phyloP scores from a whole-genome alignment of 2,113 vertebrate species.

The Phasianus colchicus region DNA sequence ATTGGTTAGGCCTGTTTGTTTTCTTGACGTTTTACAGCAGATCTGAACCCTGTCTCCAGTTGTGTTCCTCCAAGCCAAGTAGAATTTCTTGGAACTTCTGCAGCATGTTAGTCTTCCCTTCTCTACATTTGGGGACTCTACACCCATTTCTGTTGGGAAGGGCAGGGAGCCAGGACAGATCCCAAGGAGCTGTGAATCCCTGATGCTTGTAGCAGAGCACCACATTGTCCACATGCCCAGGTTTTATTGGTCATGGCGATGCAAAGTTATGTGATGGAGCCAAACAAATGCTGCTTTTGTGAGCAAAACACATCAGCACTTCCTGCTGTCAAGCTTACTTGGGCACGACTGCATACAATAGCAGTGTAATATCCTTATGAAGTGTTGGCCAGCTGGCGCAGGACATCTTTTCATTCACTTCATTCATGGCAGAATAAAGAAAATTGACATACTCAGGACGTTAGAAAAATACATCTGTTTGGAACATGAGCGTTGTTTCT shows the following conservation, averaged over 20 bases:
- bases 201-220: neutral
- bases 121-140: neutral
- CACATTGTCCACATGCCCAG: neutral
- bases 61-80: neutral
- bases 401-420: slow-evolving; percentile 39
- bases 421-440: slow-evolving; percentile 46
- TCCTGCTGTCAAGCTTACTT: slow-evolving; percentile 12
- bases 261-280: neutral
- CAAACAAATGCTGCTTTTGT: neutral
- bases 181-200: rapidly evolving
- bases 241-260: neutral
- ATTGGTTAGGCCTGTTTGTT: neutral
- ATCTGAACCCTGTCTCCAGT: neutral
- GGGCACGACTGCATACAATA: slow-evolving; percentile 21
- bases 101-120: neutral
- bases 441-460: neutral
- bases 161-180: neutral
- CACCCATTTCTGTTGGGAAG: neutral
- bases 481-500: neutral
- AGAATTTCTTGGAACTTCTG: neutral
- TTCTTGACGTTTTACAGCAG: neutral
- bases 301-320: slow-evolving; percentile 3
- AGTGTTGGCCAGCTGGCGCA: slow-evolving; percentile 36
- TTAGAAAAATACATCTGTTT: slow-evolving; percentile 49
- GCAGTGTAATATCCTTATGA: slow-evolving; percentile 50